These are phyloP conservation scores for Ceyx melanurus DNA, from an alignment of 2,113 vertebrate species.

Conservation along the genomic window DNA sequence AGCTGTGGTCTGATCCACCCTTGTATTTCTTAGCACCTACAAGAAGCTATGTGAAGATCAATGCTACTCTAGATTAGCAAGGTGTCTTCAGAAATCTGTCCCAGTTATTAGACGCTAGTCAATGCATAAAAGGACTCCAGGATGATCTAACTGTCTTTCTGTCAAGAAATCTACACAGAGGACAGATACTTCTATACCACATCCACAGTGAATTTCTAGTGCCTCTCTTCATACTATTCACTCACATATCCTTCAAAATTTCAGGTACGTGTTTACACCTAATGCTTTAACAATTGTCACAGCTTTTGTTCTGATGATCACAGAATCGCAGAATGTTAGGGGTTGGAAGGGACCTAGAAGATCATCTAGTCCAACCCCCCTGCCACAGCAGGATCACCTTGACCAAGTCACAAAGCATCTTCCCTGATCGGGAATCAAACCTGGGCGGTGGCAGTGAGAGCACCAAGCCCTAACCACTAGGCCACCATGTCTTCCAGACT, in stretches of 20 bases:
- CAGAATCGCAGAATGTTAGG: no score
- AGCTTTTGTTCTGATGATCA: neutral
- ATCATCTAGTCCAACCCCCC: no score
- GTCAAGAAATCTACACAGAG: neutral
- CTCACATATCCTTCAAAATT: neutral
- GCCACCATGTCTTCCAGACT: neutral
- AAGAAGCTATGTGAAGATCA: neutral
- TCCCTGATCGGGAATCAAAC: no score
- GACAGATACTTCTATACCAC: neutral
- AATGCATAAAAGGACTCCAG: neutral
- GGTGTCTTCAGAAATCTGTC: neutral
- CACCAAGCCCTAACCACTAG: no score
- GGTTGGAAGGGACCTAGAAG: no score
- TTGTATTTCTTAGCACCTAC: neutral
- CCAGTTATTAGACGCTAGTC: neutral
- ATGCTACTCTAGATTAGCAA: neutral
- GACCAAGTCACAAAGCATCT: no score
- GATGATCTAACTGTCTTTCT: neutral
- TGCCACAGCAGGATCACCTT: no score
- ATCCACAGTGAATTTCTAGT: neutral
- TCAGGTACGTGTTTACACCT: neutral
- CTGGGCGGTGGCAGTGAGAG: no score
- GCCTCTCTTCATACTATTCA: neutral
- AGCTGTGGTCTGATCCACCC: neutral
- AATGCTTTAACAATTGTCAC: neutral